These are phyloP conservation scores for Cathartes aura DNA, from an alignment of 2,113 vertebrate genomes.

Conservation along the genomic window DNA sequence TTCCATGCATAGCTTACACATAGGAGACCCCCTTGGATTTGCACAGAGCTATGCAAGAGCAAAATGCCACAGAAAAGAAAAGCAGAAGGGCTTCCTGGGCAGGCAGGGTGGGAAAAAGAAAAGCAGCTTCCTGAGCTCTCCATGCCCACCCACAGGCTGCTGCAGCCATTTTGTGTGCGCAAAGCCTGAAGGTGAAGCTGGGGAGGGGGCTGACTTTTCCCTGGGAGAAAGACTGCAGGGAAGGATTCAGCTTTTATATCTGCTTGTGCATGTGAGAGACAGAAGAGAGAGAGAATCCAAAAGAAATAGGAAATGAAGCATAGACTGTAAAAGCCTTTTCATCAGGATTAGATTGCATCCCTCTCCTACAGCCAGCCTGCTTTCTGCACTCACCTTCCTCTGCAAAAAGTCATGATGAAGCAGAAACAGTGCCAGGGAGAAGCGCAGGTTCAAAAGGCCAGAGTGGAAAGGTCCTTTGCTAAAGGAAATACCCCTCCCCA, in stretches of 20 bases:
- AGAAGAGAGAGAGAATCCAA: background rate
- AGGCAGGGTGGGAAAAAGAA: slow-evolving; percentile 67
- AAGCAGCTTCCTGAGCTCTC: slow-evolving; percentile 49
- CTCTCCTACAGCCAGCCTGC: background rate
- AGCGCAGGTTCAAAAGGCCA: slow-evolving; percentile 42
- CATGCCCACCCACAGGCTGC: slow-evolving; percentile 72
- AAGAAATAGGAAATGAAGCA: slow-evolving; percentile 47
- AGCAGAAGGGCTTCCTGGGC: slow-evolving; percentile 62
- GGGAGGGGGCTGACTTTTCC: slow-evolving; percentile 35
- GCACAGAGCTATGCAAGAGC: slow-evolving; percentile 65
- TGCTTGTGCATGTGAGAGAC: background rate
- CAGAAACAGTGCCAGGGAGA: slow-evolving; percentile 30
- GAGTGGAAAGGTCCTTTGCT: slow-evolving; percentile 36
- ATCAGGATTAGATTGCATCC: slow-evolving; percentile 24
- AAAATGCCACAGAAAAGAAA: slow-evolving; percentile 66
- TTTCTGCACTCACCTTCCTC: slow-evolving; percentile 52
- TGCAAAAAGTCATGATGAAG: slow-evolving; percentile 50
- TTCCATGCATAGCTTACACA: slow-evolving; percentile 65
- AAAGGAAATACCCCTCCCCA: slow-evolving; percentile 29
- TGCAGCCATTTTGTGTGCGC: slow-evolving; percentile 73
- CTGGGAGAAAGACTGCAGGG: background rate
- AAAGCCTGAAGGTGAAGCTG: slow-evolving; percentile 47
- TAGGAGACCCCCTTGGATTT: slow-evolving; percentile 65
- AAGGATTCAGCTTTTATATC: slow-evolving; percentile 11
- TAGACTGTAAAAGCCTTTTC: slow-evolving; percentile 12